Evolutionary conservation across 2,113 vertebrate species (phyloP).

Genomic region (Oreocharis arfaki): DNA sequence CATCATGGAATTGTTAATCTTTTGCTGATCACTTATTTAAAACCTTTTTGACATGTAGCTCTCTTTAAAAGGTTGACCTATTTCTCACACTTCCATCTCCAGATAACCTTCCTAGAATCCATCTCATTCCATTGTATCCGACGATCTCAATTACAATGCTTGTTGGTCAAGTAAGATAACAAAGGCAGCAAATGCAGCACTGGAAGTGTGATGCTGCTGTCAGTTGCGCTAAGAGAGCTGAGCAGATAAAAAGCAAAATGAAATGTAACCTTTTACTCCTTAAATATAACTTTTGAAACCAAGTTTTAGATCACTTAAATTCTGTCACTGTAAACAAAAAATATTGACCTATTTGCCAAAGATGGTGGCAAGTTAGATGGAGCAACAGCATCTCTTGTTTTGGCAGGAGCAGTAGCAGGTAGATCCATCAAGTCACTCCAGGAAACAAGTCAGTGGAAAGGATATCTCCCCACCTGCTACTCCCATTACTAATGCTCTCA

Average conservation of each 20-base stretch:
- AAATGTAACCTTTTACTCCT: background rate
- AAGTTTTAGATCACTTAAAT: background rate
- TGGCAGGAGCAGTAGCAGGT: background rate
- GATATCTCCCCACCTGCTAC: constrained; percentile 3
- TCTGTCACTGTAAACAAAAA: background rate
- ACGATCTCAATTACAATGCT: background rate
- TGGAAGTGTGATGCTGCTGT: background rate
- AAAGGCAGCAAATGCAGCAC: background rate
- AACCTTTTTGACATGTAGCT: background rate
- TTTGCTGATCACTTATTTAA: background rate
- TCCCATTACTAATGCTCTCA: background rate
- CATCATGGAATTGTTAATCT: background rate
- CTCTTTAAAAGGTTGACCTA: background rate
- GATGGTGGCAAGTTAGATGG: background rate
- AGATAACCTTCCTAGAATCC: background rate
- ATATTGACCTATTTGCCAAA: background rate
- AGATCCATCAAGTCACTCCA: constrained; percentile 2
- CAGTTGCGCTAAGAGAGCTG: background rate
- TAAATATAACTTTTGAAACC: background rate
- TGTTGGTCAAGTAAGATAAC: background rate
- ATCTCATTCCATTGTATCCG: background rate
- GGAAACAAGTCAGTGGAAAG: background rate
- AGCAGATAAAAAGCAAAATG: background rate
- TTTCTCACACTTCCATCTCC: background rate
- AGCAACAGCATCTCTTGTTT: background rate